Evolutionary conservation across 2,113 vertebrate species (phyloP).

Genomic region (Rhinichthys klamathensis): DNA sequence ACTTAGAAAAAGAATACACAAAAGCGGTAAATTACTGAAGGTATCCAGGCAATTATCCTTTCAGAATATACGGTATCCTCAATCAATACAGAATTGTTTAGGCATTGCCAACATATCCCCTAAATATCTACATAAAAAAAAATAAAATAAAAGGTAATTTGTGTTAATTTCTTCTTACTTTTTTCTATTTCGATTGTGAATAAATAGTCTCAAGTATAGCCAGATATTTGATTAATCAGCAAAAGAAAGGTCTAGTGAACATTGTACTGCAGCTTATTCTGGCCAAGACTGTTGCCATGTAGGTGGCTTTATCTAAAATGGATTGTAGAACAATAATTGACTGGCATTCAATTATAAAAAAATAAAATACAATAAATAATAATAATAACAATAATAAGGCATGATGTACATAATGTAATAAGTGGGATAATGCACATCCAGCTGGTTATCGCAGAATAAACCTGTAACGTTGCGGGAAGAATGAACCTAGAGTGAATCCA

Average conservation of each 20-base stretch:
- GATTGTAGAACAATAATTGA: background rate
- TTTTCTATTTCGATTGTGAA: background rate
- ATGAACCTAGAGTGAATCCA: no score
- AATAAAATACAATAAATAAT: background rate
- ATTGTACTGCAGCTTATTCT: background rate
- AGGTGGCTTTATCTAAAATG: background rate
- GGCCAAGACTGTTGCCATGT: background rate
- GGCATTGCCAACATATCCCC: background rate
- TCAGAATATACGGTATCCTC: background rate
- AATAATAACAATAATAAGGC: no score
- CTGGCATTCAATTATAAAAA: background rate
- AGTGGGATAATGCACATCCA: no score
- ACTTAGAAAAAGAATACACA: background rate
- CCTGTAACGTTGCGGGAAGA: no score
- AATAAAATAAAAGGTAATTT: background rate
- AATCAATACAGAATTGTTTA: background rate
- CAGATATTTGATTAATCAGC: background rate
- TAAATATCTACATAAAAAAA: background rate
- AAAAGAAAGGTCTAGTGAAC: background rate
- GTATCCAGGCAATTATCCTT: conserved; percentile 14
- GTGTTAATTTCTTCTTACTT: background rate
- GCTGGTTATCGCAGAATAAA: no score
- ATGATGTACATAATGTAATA: no score
- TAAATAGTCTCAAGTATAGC: background rate
- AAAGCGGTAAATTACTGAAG: conserved; percentile 6